Percentiles rank a stretch among this genome's conserved stretches.
phyloP scores from a whole-genome alignment of 2,113 vertebrate species.

The Montifringilla adamsi region DNA sequence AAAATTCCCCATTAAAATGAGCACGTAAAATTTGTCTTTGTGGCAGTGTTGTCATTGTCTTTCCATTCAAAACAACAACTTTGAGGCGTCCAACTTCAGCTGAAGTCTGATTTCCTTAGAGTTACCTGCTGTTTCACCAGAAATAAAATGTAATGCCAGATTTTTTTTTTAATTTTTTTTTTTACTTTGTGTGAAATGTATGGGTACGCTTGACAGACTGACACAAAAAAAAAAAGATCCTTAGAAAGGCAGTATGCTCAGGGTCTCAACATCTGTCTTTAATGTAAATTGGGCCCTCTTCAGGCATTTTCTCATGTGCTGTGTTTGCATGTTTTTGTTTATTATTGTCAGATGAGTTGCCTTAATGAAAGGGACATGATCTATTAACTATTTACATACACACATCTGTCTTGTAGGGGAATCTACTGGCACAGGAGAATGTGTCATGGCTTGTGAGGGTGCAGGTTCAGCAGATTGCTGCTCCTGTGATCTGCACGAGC shows the following conservation, averaged over 20 bases:
- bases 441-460: background rate
- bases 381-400: slow-evolving; percentile 22
- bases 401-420: slow-evolving; percentile 1
- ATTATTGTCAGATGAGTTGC: slow-evolving; percentile 4
- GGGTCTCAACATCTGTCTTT: background rate
- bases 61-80: background rate
- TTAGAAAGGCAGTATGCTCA: background rate
- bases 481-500: background rate
- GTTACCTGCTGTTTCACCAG: background rate
- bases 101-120: background rate
- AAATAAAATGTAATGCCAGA: background rate
- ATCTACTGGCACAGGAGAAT: background rate
- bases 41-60: background rate
- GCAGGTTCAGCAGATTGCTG: background rate
- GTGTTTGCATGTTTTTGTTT: background rate
- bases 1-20: background rate
- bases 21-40: background rate
- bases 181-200: background rate
- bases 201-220: background rate
- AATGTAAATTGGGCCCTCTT: background rate
- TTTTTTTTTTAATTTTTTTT: background rate
- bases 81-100: background rate
- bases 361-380: background rate
- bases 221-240: background rate
- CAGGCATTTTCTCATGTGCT: background rate